These are phyloP conservation scores for Plectropomus leopardus DNA, from an alignment of 2,113 vertebrate species.

Conservation along the genomic window DNA sequence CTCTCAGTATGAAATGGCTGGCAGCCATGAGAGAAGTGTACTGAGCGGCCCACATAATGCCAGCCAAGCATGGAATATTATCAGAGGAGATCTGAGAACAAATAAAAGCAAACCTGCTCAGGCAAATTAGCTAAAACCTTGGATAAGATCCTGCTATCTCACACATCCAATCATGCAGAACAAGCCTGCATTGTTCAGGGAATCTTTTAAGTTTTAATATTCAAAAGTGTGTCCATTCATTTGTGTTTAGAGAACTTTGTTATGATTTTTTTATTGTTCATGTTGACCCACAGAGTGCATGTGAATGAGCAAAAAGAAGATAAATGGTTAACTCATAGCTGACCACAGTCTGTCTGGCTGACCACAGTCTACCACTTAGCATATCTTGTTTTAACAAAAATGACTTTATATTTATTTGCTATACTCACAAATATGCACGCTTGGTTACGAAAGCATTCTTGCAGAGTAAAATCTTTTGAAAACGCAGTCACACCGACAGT, in stretches of 20 bases:
- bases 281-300: background rate
- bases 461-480: background rate
- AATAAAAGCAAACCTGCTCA: constrained; percentile 31
- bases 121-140: background rate
- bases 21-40: constrained; percentile 29
- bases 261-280: background rate
- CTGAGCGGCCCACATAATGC: constrained; percentile 43
- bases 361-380: background rate
- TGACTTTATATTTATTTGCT: background rate
- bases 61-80: constrained; percentile 46
- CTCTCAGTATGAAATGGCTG: constrained; percentile 53
- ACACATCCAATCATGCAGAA: background rate
- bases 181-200: background rate
- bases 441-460: background rate
- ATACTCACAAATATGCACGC: too few species aligned
- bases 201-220: background rate
- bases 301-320: constrained; percentile 10
- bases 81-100: constrained; percentile 44
- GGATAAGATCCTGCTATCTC: background rate
- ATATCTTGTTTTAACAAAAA: constrained; percentile 1
- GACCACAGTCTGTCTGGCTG: background rate
- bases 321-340: constrained; percentile 34
- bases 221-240: background rate
- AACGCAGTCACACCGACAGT: background rate
- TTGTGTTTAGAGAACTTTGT: background rate